These are phyloP conservation scores for Oscheius sp. DNA, from an alignment of 2,888 invertebrate genomes.

Conservation along the genomic window DNA sequence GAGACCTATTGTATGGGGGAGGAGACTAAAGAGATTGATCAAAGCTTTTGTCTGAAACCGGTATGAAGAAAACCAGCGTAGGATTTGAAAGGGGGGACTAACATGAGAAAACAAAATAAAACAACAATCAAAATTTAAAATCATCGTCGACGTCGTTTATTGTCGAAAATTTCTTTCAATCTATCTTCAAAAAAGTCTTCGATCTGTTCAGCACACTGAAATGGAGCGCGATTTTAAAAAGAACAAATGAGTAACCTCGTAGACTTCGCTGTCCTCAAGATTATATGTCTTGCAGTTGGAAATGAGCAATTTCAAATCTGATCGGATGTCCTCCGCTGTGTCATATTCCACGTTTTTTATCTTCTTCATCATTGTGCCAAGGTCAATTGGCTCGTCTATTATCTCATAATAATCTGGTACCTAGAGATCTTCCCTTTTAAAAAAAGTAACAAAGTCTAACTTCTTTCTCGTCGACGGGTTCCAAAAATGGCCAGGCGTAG, in stretches of 20 bases:
- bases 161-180: slow-evolving; percentile 31
- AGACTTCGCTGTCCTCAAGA: slow-evolving; percentile 94
- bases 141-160: slow-evolving; percentile 16
- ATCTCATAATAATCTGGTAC: slow-evolving; percentile 84
- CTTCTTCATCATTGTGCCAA: slow-evolving; percentile 83
- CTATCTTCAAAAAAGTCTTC: slow-evolving; percentile 28
- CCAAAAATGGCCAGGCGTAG: slow-evolving; percentile 60
- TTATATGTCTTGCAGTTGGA: slow-evolving; percentile 96
- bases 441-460: slow-evolving; percentile 27
- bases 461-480: slow-evolving; percentile 59
- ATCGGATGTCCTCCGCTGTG: slow-evolving; percentile 48
- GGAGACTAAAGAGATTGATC: too few species aligned
- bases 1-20: neutral
- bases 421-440: neutral
- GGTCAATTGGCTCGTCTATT: slow-evolving; percentile 93
- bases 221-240: neutral
- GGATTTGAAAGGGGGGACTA: neutral
- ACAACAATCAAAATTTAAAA: neutral
- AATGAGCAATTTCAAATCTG: slow-evolving; percentile 83
- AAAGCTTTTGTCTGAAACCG: neutral
- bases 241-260: slow-evolving; percentile 73
- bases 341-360: slow-evolving; percentile 57
- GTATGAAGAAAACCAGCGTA: neutral
- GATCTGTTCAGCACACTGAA: slow-evolving; percentile 39
- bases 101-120: slow-evolving; percentile 3